phyloP scores from a whole-genome alignment of 1,140 invertebrate species.

The Fopius arisanus region DNA sequence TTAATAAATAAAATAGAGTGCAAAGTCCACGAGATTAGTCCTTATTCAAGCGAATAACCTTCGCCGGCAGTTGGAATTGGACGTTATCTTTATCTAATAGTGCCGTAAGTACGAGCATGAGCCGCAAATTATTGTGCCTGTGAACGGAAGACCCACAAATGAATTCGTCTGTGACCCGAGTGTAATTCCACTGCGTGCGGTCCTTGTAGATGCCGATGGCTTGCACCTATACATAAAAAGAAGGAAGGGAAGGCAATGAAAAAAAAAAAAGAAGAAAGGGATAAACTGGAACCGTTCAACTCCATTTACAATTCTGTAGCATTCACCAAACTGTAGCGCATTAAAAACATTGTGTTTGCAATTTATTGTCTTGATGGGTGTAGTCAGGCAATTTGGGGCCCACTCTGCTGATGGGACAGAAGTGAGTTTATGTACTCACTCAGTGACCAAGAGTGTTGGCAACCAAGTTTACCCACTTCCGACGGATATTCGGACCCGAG shows the following conservation, averaged over 20 bases:
- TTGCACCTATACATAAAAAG: slow-evolving; percentile 18
- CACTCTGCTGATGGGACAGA: slow-evolving; percentile 10
- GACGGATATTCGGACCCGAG: slow-evolving; percentile 42
- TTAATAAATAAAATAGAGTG: not conserved
- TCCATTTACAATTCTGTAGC: slow-evolving; percentile 7
- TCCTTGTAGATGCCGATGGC: slow-evolving; percentile 44
- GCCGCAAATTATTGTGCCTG: slow-evolving; percentile 53
- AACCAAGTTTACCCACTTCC: slow-evolving; percentile 32
- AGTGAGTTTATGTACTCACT: slow-evolving; percentile 2
- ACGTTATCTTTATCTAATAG: slow-evolving; percentile 29
- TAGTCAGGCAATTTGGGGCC: slow-evolving; percentile 34
- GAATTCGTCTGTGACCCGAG: slow-evolving; percentile 56
- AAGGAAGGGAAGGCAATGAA: not conserved
- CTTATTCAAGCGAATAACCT: not conserved
- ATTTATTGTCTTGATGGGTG: slow-evolving; percentile 37
- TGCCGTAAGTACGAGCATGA: slow-evolving; percentile 30
- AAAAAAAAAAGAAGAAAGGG: not conserved
- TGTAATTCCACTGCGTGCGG: slow-evolving; percentile 58
- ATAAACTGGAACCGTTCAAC: not conserved
- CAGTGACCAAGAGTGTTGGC: not conserved
- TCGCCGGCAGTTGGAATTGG: not conserved
- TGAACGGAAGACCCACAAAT: slow-evolving; percentile 59
- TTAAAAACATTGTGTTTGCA: slow-evolving; percentile 30
- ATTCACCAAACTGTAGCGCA: slow-evolving; percentile 11
- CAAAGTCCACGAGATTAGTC: slow-evolving; percentile 28